Evolutionary conservation across 2,113 vertebrate genomes (phyloP).

Genomic region (Dipodomys merriami): DNA sequence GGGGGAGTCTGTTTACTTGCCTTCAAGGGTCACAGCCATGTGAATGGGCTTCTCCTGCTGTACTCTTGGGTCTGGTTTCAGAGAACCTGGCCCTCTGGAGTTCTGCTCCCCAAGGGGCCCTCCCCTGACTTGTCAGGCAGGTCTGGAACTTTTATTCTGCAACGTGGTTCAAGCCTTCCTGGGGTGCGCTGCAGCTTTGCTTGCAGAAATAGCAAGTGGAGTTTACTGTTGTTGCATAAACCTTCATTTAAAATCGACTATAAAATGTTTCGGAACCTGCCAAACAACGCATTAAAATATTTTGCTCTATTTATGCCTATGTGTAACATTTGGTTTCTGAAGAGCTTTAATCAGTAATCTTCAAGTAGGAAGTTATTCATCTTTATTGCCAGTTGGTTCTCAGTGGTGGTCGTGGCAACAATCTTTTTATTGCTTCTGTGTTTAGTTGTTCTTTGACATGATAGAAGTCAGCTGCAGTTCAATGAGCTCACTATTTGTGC

Average conservation of each 20-base stretch:
- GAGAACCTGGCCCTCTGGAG: slow-evolving; percentile 54
- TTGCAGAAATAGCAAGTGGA: slow-evolving; percentile 73
- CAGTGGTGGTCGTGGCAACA: slow-evolving; percentile 93
- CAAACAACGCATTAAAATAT: slow-evolving; percentile 86
- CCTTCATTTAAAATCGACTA: slow-evolving; percentile 85
- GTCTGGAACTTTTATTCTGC: slow-evolving; percentile 44
- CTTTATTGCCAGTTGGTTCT: slow-evolving; percentile 93
- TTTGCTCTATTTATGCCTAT: slow-evolving; percentile 87
- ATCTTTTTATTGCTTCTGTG: slow-evolving; percentile 89
- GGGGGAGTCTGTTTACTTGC: slow-evolving; percentile 78
- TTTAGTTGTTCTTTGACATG: slow-evolving; percentile 92
- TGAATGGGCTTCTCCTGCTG: slow-evolving; percentile 54
- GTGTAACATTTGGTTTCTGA: slow-evolving; percentile 88
- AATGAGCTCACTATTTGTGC: slow-evolving; percentile 89
- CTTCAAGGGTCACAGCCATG: slow-evolving; percentile 76
- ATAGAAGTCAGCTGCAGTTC: slow-evolving; percentile 93
- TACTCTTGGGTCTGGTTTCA: slow-evolving; percentile 72
- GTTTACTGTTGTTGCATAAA: slow-evolving; percentile 85
- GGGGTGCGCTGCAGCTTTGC: slow-evolving; percentile 56
- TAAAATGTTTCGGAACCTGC: slow-evolving; percentile 86
- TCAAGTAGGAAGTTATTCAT: slow-evolving; percentile 96
- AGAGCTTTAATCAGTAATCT: slow-evolving; percentile 90
- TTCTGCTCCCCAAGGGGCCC: neutral
- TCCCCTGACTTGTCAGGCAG: slow-evolving; percentile 12
- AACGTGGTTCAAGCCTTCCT: neutral